phyloP scores from a whole-genome alignment of 2,888 invertebrate genomes.

The Prenolepis imparis region DNA sequence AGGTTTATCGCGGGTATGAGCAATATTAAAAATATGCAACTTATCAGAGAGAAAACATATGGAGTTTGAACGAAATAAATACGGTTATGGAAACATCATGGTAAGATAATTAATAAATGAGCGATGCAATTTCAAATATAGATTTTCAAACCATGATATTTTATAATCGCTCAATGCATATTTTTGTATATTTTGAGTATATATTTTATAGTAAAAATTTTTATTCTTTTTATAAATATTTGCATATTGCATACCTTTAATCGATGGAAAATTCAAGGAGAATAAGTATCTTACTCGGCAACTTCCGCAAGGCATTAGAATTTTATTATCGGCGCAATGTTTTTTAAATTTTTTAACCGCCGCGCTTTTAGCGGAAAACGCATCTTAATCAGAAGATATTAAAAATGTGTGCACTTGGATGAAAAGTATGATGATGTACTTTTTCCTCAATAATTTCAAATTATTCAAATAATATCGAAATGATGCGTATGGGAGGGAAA shows the following conservation, averaged over 20 bases:
- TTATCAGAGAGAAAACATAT: background rate
- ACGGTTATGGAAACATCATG: background rate
- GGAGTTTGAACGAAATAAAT: background rate
- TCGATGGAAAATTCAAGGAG: conserved; percentile 17
- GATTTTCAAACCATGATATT: background rate
- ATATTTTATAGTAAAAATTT: background rate
- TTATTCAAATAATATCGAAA: background rate
- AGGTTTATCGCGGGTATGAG: background rate
- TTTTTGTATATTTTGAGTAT: background rate
- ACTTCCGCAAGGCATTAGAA: conserved; percentile 4
- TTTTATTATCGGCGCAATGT: background rate
- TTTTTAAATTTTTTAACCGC: background rate
- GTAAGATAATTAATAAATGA: conserved; percentile 1
- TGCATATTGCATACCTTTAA: background rate
- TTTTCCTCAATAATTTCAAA: conserved; percentile 1
- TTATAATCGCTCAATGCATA: background rate
- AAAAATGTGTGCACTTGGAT: background rate
- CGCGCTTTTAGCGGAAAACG: background rate
- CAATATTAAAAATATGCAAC: background rate
- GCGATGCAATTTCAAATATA: background rate
- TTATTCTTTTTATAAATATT: background rate
- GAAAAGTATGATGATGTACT: background rate
- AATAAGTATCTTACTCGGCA: conserved; percentile 5
- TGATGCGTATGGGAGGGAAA: background rate
- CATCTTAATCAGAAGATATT: background rate